phyloP scores from a whole-genome alignment of 2,888 invertebrate genomes.

The Meganola albula region DNA sequence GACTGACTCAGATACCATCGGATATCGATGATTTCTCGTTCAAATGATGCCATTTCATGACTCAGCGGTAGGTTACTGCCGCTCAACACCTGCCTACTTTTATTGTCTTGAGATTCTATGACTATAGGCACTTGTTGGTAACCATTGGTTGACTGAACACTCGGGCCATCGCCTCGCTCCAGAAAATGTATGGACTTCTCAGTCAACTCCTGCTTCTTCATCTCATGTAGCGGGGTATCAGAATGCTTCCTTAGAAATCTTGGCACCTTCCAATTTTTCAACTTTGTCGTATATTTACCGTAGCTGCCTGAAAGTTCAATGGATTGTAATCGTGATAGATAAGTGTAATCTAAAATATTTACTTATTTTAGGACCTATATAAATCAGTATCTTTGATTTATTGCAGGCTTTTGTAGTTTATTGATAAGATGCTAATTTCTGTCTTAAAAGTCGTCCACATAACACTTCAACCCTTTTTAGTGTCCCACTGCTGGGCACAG shows the following conservation, averaged over 20 bases:
- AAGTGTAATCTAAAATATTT: too few species aligned
- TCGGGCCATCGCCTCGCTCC: slow-evolving; percentile 46
- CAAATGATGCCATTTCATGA: slow-evolving; percentile 72
- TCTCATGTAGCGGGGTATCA: slow-evolving; percentile 69
- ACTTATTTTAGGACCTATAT: too few species aligned
- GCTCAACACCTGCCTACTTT: slow-evolving; percentile 42
- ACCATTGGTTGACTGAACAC: slow-evolving; percentile 59
- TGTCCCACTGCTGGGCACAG: too few species aligned
- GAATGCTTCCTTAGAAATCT: slow-evolving; percentile 81
- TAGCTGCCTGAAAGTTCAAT: slow-evolving; percentile 79
- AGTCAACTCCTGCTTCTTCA: slow-evolving; percentile 61
- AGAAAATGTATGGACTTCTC: slow-evolving; percentile 56
- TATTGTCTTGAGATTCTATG: slow-evolving; percentile 74
- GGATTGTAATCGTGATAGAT: too few species aligned
- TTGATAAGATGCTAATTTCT: too few species aligned
- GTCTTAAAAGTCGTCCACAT: too few species aligned
- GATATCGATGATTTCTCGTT: slow-evolving; percentile 82
- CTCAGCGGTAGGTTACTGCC: slow-evolving; percentile 64
- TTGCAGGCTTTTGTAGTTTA: too few species aligned
- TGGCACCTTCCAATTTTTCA: slow-evolving; percentile 84
- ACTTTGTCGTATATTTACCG: slow-evolving; percentile 75
- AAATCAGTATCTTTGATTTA: too few species aligned
- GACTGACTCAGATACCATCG: slow-evolving; percentile 86
- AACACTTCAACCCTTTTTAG: too few species aligned
- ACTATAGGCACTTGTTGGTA: slow-evolving; percentile 83